phyloP scores from a whole-genome alignment of 2,797 vertebrate species.

The Heterohyrax brucei region DNA sequence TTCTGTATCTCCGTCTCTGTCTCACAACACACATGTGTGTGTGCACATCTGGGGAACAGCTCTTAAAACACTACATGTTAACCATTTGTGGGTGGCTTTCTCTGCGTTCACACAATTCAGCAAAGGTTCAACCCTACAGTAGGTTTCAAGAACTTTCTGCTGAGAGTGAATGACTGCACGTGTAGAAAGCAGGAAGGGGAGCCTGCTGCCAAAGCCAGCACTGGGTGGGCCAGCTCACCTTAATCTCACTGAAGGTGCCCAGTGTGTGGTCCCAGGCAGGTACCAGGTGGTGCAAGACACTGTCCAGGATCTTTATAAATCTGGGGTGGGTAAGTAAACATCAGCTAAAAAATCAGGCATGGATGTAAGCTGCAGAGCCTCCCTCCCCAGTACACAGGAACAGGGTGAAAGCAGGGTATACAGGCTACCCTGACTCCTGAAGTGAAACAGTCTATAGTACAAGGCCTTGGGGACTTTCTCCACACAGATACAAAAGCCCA shows the following conservation, averaged over 20 bases:
- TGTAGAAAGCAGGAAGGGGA: constrained; percentile 58
- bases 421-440: constrained; percentile 6
- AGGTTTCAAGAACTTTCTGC: constrained; percentile 37
- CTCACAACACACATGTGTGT: neutral
- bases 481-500: neutral
- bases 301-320: constrained; percentile 97
- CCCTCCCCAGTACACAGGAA: constrained; percentile 4
- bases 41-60: neutral
- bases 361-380: neutral
- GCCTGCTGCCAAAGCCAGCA: neutral
- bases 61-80: constrained; percentile 23
- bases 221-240: constrained; percentile 91
- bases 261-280: constrained; percentile 98
- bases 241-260: constrained; percentile 97
- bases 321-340: constrained; percentile 88
- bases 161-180: neutral
- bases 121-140: neutral
- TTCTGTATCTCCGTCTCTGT: neutral
- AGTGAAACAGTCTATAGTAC: neutral
- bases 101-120: constrained; percentile 18
- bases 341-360: neutral
- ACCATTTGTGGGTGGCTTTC: constrained; percentile 12
- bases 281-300: constrained; percentile 95
- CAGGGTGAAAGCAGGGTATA: neutral
- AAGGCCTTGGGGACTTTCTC: constrained; percentile 13